Evolutionary conservation across 2,113 vertebrate species (phyloP), one percentile per base, ranked within the genome.

Genomic region (Rhabdornis inornatus): DNA sequence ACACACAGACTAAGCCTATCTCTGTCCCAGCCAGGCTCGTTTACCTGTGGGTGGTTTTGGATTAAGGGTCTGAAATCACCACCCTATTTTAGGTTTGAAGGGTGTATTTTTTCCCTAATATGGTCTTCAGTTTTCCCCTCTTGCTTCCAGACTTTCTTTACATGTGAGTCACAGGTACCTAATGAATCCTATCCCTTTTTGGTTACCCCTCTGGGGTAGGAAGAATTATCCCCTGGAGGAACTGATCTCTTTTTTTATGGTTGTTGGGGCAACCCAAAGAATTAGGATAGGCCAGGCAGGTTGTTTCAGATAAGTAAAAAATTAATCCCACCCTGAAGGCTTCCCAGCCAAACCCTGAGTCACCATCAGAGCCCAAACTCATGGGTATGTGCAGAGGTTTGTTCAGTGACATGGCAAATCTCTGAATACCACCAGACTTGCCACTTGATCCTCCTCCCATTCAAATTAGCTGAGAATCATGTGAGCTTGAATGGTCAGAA

Each of bases 371-470:
- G 59, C 82, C 91, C 2, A 1, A 70, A 35, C 71, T 72, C 63
- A 2, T 13, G 27, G 74, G 16, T 60, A 89, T 55, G 30, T 74
- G 86, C 55, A 66, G 86, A 77, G 71, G 40, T 17, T 88, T 90
- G 70, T 85, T 74, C 90, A 71, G 59, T 94, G 95, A 94, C 88
- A 37, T 87, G 83, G 80, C 91, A 93, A 81, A 92, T 83, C 80
- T 92, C 76, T 89, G 64, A 78, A 44, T 59, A 37, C 71, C 83
- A 74, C 63, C 55, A 33, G 59, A 27, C 50, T 69, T 76, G 50
- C 65, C 39, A 66, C 80, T 95, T 83, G 84, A 72, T 72, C 68
- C 63, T 89, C 22, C 47, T 93, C 68, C 59, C 75, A 92, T 96
- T 93, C 94, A 96, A 71, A 93, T 94, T 27, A 93, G 85, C 31